A percentile compares a stretch with the other conserved stretches of the same genome.
These are phyloP conservation scores for Atta texana DNA, from an alignment of 1,140 invertebrate species.

Conservation along the genomic window DNA sequence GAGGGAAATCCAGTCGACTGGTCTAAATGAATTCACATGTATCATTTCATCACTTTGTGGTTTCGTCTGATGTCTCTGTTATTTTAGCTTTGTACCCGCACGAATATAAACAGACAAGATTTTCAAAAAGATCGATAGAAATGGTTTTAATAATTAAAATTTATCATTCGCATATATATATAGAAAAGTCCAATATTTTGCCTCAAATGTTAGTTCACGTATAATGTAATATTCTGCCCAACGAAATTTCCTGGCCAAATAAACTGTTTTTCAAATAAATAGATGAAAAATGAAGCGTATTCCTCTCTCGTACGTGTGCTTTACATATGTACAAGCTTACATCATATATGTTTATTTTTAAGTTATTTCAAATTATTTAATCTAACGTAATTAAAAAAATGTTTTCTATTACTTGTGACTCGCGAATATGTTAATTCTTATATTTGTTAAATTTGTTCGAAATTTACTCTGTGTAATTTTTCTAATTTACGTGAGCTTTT, in stretches of 20 bases:
- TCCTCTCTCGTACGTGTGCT: background rate
- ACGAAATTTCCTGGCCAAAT: constrained; percentile 8
- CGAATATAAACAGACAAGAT: constrained; percentile 41
- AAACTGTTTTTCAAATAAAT: constrained; percentile 23
- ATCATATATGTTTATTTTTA: background rate
- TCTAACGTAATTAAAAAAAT: background rate
- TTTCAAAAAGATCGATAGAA: constrained; percentile 27
- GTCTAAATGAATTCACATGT: constrained; percentile 58
- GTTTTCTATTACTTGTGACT: background rate
- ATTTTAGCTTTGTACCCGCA: constrained; percentile 52
- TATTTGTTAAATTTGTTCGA: background rate
- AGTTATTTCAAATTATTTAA: constrained; percentile 2
- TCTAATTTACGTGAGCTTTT: background rate
- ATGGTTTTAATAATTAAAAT: constrained; percentile 35
- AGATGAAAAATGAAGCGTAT: constrained; percentile 10
- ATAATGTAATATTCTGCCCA: constrained; percentile 8
- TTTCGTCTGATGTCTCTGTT: constrained; percentile 23
- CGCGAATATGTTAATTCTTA: background rate
- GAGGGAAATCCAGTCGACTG: constrained; percentile 30
- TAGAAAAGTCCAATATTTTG: constrained; percentile 3
- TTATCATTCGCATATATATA: constrained; percentile 4
- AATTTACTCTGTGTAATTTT: background rate
- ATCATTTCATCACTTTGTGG: constrained; percentile 65
- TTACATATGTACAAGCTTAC: background rate
- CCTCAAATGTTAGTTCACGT: background rate